A percentile compares a stretch with the other conserved stretches of the same genome.
Conservation (phyloP, 2,797 vertebrate species). For the Cyprinodon diabolis region DNA sequence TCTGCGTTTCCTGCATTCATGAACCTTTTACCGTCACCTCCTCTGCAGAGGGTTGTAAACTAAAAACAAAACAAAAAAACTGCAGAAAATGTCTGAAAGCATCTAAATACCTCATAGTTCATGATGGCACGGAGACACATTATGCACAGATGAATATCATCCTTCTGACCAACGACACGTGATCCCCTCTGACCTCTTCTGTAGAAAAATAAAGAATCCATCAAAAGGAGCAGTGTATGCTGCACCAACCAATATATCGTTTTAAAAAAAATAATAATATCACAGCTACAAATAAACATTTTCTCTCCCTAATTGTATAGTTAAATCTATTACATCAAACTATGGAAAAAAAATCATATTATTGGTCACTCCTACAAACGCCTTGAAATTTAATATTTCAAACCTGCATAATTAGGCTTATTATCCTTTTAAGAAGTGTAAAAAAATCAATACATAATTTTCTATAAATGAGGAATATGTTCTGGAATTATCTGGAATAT, state of each 20-base stretch:
- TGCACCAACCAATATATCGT: not conserved
- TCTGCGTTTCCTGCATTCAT: too few species aligned
- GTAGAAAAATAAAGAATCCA: slow-evolving; percentile 44
- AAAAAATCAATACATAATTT: not conserved
- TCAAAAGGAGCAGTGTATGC: not conserved
- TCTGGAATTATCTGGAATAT: not conserved
- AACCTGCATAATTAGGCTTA: not conserved
- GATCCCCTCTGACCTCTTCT: slow-evolving; percentile 87
- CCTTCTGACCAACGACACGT: slow-evolving; percentile 85
- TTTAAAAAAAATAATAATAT: not conserved
- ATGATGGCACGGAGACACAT: slow-evolving; percentile 97
- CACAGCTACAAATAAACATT: not conserved
- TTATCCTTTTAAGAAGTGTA: too few species aligned
- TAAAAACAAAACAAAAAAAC: rapidly evolving
- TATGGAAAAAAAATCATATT: not conserved
- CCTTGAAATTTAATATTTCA: not conserved
- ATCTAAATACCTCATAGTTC: slow-evolving; percentile 91
- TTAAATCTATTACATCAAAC: not conserved
- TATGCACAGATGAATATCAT: slow-evolving; percentile 93
- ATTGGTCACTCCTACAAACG: not conserved
- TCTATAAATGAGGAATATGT: not conserved
- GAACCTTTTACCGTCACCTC: rapidly evolving
- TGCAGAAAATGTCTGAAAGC: not conserved
- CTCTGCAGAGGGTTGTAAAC: not conserved
- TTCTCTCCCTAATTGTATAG: too few species aligned